Base-by-base conservation (phyloP, 1,140 invertebrate genomes). In the Proctacanthus coquilletti region DNA sequence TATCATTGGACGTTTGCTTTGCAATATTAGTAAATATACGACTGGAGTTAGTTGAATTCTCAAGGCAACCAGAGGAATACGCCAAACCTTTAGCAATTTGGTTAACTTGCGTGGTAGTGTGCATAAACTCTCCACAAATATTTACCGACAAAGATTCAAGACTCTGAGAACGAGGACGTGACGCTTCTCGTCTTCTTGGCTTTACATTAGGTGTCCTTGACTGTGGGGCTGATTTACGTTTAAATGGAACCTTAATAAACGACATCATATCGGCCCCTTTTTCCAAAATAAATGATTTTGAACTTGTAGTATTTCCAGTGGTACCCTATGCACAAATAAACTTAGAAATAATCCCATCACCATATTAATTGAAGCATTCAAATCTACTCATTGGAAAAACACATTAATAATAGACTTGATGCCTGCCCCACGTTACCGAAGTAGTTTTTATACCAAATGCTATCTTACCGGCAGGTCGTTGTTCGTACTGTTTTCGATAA, bases 111-210 rank as follows among this genome's bases (percentile, higher is more conserved):
- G n/a, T n/a, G n/a, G n/a, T n/a, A n/a, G n/a, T n/a, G n/a, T n/a
- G n/a, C n/a, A n/a, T n/a, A n/a, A n/a, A n/a, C n/a, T n/a, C n/a
- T 8, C 23, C 13, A 27, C 8, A 5, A 36, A 6, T 46, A 58
- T 52, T 58, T 58, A 58, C 55, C 55, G 55, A 56, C 41, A 58
- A 39, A 18, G 55, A 58, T 46, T 55, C 55, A 6, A 58, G 50
- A 43, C 55, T 58, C 36, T 56, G 55, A 0, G 55, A 58, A 3
- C 55, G 50, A 1, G 55, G 51, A 21, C 56, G 55, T 25, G 23
- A n/a, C n/a, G n/a, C n/a, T n/a, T n/a, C n/a, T 36, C 17, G 21
- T 27, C n/a, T 49, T 11, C 45, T 19, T 35, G 11, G 11, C 27
- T 23, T 25, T 5, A 11, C 35, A 17, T 23, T 52, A 1, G 56